Conservation (phyloP, 1,140 invertebrate species). For the Oedothorax gibbosus region DNA sequence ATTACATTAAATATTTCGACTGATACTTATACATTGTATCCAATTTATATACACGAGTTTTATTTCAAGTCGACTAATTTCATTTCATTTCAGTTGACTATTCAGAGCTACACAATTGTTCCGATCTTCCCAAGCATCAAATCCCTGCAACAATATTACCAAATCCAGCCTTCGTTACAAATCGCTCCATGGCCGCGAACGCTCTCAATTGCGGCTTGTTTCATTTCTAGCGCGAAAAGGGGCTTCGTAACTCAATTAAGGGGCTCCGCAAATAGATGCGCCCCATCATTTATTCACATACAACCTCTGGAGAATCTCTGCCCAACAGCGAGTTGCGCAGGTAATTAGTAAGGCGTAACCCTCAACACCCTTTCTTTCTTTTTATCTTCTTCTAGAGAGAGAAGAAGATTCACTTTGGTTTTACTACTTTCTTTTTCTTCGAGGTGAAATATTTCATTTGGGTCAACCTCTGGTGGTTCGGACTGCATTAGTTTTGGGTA, state of each 20-base stretch:
- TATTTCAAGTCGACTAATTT: too few species aligned
- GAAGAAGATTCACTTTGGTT: not conserved
- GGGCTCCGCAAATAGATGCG: slow-evolving; percentile 6
- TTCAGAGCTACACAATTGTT: too few species aligned
- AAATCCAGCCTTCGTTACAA: too few species aligned
- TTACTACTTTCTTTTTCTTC: not conserved
- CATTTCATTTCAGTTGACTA: too few species aligned
- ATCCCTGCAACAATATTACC: too few species aligned
- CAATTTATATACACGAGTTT: too few species aligned
- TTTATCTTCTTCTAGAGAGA: not conserved
- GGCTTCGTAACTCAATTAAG: slow-evolving; percentile 23
- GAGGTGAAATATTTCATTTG: slow-evolving; percentile 20
- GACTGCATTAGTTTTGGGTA: too few species aligned
- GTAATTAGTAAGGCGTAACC: slow-evolving; percentile 29
- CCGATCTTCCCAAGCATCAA: too few species aligned
- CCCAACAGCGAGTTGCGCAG: slow-evolving; percentile 4
- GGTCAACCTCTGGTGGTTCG: slow-evolving; percentile 2
- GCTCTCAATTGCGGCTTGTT: slow-evolving; percentile 20
- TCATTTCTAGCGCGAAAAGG: not conserved
- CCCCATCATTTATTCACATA: slow-evolving; percentile 38
- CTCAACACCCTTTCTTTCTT: slow-evolving; percentile 20
- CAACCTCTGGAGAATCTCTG: slow-evolving; percentile 21
- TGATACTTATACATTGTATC: too few species aligned
- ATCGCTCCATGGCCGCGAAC: too few species aligned
- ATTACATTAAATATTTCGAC: too few species aligned